Evolutionary conservation across 2,113 vertebrate genomes (phyloP).

Genomic region (Cranoglanis bouderius): DNA sequence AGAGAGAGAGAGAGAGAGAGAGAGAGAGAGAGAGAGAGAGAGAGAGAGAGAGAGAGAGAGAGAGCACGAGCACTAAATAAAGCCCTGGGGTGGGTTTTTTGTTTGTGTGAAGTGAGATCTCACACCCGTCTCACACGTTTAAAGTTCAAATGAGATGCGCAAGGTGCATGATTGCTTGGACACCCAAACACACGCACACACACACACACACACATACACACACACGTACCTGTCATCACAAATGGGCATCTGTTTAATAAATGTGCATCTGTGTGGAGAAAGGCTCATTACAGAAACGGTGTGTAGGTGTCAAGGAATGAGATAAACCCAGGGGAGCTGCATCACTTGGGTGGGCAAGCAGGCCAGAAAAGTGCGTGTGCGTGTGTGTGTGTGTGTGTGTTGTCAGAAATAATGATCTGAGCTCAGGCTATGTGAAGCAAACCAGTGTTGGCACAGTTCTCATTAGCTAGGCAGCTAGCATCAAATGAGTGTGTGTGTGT

Average conservation of each 20-base stretch:
- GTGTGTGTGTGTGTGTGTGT: slow-evolving; percentile 13
- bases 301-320: slow-evolving; percentile 40
- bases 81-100: slow-evolving; percentile 25
- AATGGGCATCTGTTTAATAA: slow-evolving; percentile 45
- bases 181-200: slow-evolving; percentile 25
- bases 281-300: slow-evolving; percentile 36
- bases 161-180: slow-evolving; percentile 56
- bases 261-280: slow-evolving; percentile 33
- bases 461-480: slow-evolving; percentile 20
- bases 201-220: not conserved
- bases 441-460: slow-evolving; percentile 17
- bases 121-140: slow-evolving; percentile 66
- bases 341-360: slow-evolving; percentile 25
- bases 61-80: not conserved
- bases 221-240: slow-evolving; percentile 40
- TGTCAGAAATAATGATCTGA: slow-evolving; percentile 27
- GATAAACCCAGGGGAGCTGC: slow-evolving; percentile 21
- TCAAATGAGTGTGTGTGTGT: slow-evolving; percentile 15
- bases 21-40: not conserved
- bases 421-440: slow-evolving; percentile 20
- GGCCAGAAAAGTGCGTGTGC: not conserved
- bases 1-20: too few species aligned
- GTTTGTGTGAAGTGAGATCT: slow-evolving; percentile 52
- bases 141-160: slow-evolving; percentile 72
- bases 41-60: not conserved